Base-by-base conservation (phyloP, 2,888 invertebrate species). In the Synergus laeviventris region DNA sequence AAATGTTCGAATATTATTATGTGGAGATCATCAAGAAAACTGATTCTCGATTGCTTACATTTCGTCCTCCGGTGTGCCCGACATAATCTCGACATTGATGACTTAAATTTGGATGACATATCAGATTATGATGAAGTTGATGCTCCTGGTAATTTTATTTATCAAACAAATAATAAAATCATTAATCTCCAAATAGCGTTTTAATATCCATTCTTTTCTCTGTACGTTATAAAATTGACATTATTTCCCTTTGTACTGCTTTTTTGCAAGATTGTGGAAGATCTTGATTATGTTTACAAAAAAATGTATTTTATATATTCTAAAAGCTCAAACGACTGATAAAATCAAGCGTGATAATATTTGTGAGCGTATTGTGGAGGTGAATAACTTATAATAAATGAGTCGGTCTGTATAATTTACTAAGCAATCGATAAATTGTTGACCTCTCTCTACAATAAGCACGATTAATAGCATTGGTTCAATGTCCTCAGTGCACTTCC, bases 1-100 rank as follows among this genome's bases (percentile, higher is more conserved):
- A 85, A 81, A 86, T 86, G 86, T 84, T 80, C 45, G 82, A 62
- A 73, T 76, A 73, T 82, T 84, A 85, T 84, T 86, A 86, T 86
- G 86, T 86, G 86, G 86, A 85, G 81, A 66, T 80, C 81, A 78
- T 82, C 80, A 62, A 81, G 73, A 75, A 74, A 78, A 39, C 76
- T 81, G 61, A 66, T 81, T 49, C 31, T 76, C 61, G 81, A 76
- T 70, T 84, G 84, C 76, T 73, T 79, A 11, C 60, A 75, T 74
- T 83, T 78, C 12, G 73, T 81, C n/a, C 39, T 74, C 45, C 79
- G 75, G 75, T 84, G 84, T 60, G 76, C 79, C 31, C 76, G 79
- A 64, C 70, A 42, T 49, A 78, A 76, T 56, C 14, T 78, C 21
- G 75, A 82, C 24, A 75, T 38, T 42, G 81, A 78, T 12, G 77